Evolutionary conservation across 2,113 vertebrate genomes (phyloP).

Genomic region (Hyperopisus bebe): DNA sequence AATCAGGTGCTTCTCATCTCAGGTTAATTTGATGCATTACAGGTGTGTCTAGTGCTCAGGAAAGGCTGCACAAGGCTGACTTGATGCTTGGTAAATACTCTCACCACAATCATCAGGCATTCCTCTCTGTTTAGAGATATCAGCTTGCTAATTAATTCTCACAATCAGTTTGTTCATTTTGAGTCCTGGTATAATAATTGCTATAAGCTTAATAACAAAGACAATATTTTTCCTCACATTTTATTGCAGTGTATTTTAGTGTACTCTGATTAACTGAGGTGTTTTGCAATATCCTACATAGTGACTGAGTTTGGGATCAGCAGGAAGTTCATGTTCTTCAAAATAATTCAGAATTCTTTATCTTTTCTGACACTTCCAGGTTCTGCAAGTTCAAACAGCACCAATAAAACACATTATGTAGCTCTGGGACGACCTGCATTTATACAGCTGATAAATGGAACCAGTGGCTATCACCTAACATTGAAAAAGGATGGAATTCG

Average conservation of each 20-base stretch:
- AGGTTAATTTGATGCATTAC: not conserved
- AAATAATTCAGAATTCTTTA: not conserved
- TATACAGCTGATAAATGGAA: not conserved
- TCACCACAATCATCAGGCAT: not conserved
- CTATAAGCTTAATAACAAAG: not conserved
- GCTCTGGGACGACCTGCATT: not conserved
- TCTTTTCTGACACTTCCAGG: not conserved
- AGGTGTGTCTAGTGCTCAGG: not conserved
- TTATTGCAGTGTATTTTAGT: not conserved
- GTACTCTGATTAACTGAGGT: not conserved
- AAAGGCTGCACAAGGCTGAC: not conserved
- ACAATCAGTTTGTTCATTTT: not conserved
- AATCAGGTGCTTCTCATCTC: no score
- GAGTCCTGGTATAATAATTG: not conserved
- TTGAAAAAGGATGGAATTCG: not conserved
- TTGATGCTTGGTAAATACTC: not conserved
- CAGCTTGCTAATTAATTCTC: not conserved
- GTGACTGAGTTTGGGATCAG: not conserved
- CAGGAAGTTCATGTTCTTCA: not conserved
- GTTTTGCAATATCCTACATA: not conserved
- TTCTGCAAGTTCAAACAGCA: no score
- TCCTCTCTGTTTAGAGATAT: not conserved
- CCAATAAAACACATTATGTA: not conserved
- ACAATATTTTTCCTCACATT: not conserved
- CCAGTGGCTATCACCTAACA: not conserved